Evolutionary conservation across 2,797 vertebrate genomes (phyloP).

Genomic region (Allobates femoralis): DNA sequence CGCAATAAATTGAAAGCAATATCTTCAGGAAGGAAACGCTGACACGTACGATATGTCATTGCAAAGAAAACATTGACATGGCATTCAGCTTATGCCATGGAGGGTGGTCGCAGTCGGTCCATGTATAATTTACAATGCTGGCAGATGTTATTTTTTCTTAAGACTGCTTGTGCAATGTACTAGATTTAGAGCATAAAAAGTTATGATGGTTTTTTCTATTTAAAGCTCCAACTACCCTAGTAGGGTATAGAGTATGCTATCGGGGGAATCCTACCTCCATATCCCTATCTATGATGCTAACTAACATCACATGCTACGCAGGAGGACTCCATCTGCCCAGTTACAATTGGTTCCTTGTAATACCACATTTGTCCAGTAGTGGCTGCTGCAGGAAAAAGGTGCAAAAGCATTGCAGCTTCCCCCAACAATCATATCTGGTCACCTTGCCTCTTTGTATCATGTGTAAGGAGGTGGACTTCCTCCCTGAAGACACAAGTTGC

Average conservation of each 20-base stretch:
- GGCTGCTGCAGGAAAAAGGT: not conserved
- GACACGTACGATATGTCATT: constrained; percentile 36
- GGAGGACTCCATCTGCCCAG: not conserved
- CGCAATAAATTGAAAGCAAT: constrained; percentile 29
- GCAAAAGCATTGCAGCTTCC: not conserved
- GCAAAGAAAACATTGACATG: constrained; percentile 20
- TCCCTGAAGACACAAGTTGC: no score
- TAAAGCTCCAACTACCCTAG: not conserved
- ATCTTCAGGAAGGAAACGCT: constrained; percentile 12
- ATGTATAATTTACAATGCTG: not conserved
- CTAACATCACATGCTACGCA: not conserved
- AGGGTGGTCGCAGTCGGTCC: not conserved
- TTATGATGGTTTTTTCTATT: not conserved
- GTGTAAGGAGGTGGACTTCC: no score
- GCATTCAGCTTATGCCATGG: not conserved
- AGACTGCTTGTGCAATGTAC: not conserved
- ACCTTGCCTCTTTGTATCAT: no score
- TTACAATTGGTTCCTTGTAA: no score
- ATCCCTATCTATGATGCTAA: not conserved
- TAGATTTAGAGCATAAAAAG: no score
- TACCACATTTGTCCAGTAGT: not conserved
- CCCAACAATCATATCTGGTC: not conserved
- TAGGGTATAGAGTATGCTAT: not conserved
- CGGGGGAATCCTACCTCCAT: not conserved
- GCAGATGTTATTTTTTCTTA: not conserved